phyloP scores from a whole-genome alignment of 2,888 invertebrate genomes.

The Sinodicranocentrus sp. region DNA sequence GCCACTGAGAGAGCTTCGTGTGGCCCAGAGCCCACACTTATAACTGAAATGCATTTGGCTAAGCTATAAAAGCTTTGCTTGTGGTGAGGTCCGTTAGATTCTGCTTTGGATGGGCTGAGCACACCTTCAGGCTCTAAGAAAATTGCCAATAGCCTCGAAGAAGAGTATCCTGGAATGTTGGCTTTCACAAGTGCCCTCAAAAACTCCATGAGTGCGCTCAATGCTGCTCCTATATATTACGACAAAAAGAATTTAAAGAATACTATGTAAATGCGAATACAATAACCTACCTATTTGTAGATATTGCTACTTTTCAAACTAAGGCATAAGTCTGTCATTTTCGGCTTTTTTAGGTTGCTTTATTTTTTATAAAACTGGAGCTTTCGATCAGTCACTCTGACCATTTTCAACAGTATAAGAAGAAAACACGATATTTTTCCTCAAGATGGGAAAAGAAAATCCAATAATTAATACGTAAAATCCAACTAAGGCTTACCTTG shows the following conservation, averaged over 20 bases:
- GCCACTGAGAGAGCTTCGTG: slow-evolving; percentile 83
- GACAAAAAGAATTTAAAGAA: neutral
- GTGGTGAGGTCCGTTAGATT: slow-evolving; percentile 80
- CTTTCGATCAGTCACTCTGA: no score
- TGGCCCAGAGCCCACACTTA: slow-evolving; percentile 87
- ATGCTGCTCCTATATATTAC: slow-evolving; percentile 86
- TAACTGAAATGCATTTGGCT: slow-evolving; percentile 97
- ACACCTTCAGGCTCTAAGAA: slow-evolving; percentile 86
- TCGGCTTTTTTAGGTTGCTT: no score
- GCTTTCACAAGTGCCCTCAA: slow-evolving; percentile 94
- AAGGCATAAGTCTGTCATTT: no score
- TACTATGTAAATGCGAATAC: no score
- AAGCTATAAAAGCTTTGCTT: slow-evolving; percentile 94
- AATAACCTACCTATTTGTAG: neutral
- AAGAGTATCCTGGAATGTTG: slow-evolving; percentile 88
- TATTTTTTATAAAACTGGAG: no score
- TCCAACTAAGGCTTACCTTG: slow-evolving; percentile 89
- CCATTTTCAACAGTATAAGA: no score
- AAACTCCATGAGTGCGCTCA: slow-evolving; percentile 93
- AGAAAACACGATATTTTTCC: no score
- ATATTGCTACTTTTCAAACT: no score
- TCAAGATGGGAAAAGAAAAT: no score
- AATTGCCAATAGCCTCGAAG: slow-evolving; percentile 88
- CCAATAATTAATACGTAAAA: no score
- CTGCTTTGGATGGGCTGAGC: slow-evolving; percentile 77